Conservation (phyloP, 2,888 invertebrate genomes). For the Aelia acuminata region DNA sequence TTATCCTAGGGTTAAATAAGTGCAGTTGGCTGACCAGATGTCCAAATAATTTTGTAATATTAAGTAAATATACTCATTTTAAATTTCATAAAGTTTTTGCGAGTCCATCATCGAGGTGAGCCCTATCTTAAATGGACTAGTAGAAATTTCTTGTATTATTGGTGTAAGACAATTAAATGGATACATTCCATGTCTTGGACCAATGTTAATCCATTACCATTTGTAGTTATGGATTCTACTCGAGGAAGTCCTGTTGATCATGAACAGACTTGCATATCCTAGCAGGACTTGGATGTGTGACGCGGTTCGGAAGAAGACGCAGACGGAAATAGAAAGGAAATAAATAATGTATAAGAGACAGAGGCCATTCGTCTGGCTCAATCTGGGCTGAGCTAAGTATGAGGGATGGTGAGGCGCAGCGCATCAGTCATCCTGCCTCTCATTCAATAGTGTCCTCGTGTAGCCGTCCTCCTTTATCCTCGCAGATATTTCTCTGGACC, state of each 20-base stretch:
- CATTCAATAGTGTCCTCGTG: constrained; percentile 32
- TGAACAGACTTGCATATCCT: neutral
- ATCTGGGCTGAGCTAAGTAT: neutral
- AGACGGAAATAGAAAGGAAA: neutral
- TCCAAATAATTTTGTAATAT: too few relatives aligned
- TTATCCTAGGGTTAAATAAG: too few relatives aligned
- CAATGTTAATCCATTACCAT: too few relatives aligned
- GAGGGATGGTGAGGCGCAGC: neutral
- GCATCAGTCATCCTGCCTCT: neutral
- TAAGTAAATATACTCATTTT: too few relatives aligned
- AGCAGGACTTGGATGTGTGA: too few relatives aligned
- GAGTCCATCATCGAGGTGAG: too few relatives aligned
- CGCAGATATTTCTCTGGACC: neutral
- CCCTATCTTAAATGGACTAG: too few relatives aligned
- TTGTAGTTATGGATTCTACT: neutral
- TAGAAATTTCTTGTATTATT: too few relatives aligned
- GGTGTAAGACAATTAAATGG: too few relatives aligned
- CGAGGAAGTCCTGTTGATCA: neutral
- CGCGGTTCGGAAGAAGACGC: neutral
- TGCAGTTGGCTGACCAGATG: too few relatives aligned
- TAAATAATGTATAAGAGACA: constrained; percentile 23
- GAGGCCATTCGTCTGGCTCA: constrained; percentile 31
- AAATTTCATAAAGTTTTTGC: too few relatives aligned
- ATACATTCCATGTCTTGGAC: too few relatives aligned
- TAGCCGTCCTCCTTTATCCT: neutral